Conservation (phyloP, 2,797 vertebrate species). For the Diplodus sargus region DNA sequence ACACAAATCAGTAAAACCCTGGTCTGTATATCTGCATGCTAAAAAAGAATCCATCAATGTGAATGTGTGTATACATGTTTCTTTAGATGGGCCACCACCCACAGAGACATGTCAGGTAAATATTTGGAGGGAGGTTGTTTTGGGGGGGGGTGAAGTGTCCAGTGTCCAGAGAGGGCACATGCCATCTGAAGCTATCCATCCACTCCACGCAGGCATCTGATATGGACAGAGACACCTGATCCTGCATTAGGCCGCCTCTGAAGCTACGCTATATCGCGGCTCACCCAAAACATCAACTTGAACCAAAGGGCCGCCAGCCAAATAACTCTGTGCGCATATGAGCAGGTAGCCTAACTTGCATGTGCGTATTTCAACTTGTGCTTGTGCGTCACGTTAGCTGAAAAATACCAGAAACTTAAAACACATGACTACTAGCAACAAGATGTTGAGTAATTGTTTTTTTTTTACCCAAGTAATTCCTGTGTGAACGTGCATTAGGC, state of each 20-base stretch:
- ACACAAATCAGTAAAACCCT: constrained; percentile 54
- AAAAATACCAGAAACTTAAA: constrained; percentile 29
- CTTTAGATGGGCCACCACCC: constrained; percentile 83
- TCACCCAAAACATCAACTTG: constrained; percentile 79
- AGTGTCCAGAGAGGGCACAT: constrained; percentile 76
- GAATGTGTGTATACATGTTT: constrained; percentile 75
- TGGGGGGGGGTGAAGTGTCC: constrained; percentile 72
- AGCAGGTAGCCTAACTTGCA: constrained; percentile 1
- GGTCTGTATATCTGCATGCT: constrained; percentile 49
- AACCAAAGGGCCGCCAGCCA: constrained; percentile 70
- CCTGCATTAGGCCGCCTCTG: constrained; percentile 74
- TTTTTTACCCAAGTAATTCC: constrained; percentile 22
- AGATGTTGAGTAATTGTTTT: constrained; percentile 33
- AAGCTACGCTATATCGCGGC: constrained; percentile 65
- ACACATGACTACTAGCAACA: constrained; percentile 1
- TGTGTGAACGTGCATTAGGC: constrained; percentile 18
- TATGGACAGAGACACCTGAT: constrained; percentile 80
- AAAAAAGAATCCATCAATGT: constrained; percentile 64
- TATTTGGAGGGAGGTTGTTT: constrained; percentile 71
- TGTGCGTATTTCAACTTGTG: constrained; percentile 6
- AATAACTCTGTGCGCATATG: constrained; percentile 31
- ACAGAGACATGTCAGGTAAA: constrained; percentile 84
- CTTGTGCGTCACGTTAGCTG: background rate
- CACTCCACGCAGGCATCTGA: constrained; percentile 57
- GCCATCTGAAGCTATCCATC: constrained; percentile 68